A percentile compares a stretch with the other conserved stretches of the same genome.
phyloP scores from a whole-genome alignment of 1,140 invertebrate genomes.

The Chymomyza costata region DNA sequence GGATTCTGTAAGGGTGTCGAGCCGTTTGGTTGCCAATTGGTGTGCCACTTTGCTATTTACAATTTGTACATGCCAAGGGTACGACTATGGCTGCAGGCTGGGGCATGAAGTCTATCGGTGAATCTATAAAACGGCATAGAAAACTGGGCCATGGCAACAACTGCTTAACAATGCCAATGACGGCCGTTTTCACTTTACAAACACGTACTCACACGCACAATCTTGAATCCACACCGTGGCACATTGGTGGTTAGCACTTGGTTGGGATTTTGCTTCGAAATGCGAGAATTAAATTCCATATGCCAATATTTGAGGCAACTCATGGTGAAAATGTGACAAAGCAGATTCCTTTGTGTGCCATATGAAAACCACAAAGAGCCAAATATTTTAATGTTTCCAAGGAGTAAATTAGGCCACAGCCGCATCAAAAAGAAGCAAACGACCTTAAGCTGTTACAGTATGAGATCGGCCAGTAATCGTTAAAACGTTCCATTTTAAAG shows the following conservation, averaged over 20 bases:
- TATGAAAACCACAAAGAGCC: slow-evolving; percentile 33
- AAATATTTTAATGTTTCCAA: too few relatives aligned
- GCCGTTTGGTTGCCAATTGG: slow-evolving; percentile 31
- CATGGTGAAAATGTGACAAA: slow-evolving; percentile 55
- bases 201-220: too few relatives aligned
- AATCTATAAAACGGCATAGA: slow-evolving; percentile 22
- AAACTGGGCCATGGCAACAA: slow-evolving; percentile 27
- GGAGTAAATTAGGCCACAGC: too few relatives aligned
- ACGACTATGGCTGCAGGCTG: too few relatives aligned
- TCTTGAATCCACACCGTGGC: too few relatives aligned
- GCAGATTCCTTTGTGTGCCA: slow-evolving; percentile 5
- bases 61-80: background rate
- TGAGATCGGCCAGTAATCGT: slow-evolving; percentile 43
- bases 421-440: slow-evolving; percentile 12
- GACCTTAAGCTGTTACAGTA: slow-evolving; percentile 56
- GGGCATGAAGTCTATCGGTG: slow-evolving; percentile 24
- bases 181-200: too few relatives aligned
- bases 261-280: slow-evolving; percentile 7
- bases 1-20: too few relatives aligned
- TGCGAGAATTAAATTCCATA: slow-evolving; percentile 52
- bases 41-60: slow-evolving; percentile 42
- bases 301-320: slow-evolving; percentile 52
- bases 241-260: slow-evolving; percentile 25
- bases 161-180: too few relatives aligned
- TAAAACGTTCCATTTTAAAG: too few relatives aligned